Evolutionary conservation across 2,113 vertebrate genomes (phyloP).

Genomic region (Pedionomus torquatus): DNA sequence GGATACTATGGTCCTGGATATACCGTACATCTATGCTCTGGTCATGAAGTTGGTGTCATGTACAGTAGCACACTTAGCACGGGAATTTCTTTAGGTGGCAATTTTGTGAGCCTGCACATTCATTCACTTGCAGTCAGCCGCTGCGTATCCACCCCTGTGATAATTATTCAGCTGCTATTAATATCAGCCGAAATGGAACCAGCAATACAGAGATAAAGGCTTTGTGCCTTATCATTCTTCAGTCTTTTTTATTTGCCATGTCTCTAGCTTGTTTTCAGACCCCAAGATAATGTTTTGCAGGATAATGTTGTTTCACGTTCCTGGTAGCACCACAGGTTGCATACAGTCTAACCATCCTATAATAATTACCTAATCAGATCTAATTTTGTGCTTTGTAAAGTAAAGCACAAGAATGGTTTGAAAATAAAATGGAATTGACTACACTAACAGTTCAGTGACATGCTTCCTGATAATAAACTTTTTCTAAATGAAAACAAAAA

Average conservation of each 20-base stretch:
- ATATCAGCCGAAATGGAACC: neutral
- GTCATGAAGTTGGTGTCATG: neutral
- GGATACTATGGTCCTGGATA: neutral
- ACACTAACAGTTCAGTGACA: neutral
- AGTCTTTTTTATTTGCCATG: neutral
- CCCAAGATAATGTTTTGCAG: neutral
- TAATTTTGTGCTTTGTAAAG: conserved; percentile 26
- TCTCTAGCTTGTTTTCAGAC: neutral
- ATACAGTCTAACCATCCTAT: neutral
- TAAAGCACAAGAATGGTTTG: neutral
- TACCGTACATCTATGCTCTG: neutral
- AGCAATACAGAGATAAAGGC: neutral
- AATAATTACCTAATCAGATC: conserved; percentile 6
- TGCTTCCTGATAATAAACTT: conserved; percentile 1
- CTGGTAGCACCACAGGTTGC: neutral
- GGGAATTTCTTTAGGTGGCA: neutral
- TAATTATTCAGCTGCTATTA: conserved; percentile 32
- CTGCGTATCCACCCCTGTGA: neutral
- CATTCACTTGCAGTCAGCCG: neutral
- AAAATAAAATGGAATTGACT: conserved; percentile 12
- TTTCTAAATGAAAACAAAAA: conserved; percentile 15
- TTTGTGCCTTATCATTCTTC: neutral
- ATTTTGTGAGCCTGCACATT: neutral
- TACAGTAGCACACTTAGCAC: neutral
- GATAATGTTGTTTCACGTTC: neutral